These are phyloP conservation scores for Oncorhynchus kisutch DNA, from an alignment of 2,113 vertebrate genomes.

Conservation along the genomic window DNA sequence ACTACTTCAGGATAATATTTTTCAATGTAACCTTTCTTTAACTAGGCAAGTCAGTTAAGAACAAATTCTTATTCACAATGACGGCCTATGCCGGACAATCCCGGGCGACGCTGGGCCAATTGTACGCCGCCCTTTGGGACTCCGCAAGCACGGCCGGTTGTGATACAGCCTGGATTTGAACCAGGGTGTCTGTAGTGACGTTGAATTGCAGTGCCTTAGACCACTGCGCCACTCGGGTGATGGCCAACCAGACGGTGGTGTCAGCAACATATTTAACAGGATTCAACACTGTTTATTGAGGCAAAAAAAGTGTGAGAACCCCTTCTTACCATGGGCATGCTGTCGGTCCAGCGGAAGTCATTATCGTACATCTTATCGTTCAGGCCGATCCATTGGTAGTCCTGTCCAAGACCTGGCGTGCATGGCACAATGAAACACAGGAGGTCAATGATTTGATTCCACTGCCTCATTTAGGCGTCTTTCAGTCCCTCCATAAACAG, in stretches of 20 bases:
- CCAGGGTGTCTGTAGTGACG: no score
- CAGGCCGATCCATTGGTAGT: conserved; percentile 98
- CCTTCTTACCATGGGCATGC: conserved; percentile 85
- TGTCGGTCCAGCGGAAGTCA: conserved; percentile 97
- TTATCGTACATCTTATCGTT: conserved; percentile 98
- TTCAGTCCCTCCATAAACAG: conserved; percentile 18
- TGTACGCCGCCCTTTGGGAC: no score
- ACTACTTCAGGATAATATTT: not conserved
- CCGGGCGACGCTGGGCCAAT: no score
- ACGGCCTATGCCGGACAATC: no score
- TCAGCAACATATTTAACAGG: conserved; percentile 56
- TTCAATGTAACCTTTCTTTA: no score
- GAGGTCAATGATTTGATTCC: conserved; percentile 35
- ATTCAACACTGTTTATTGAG: conserved; percentile 49
- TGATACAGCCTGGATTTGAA: no score
- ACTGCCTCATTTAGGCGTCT: conserved; percentile 54
- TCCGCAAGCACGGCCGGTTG: no score
- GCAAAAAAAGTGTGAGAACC: conserved; percentile 29
- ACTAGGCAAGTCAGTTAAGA: no score
- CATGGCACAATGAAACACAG: conserved; percentile 46
- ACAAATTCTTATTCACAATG: no score
- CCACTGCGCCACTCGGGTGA: no score
- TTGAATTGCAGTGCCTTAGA: no score
- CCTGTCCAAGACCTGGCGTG: conserved; percentile 86
- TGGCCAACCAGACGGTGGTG: conserved; percentile 18